Evolutionary conservation across 2,888 invertebrate species (phyloP).

Genomic region (Agrilus mali): DNA sequence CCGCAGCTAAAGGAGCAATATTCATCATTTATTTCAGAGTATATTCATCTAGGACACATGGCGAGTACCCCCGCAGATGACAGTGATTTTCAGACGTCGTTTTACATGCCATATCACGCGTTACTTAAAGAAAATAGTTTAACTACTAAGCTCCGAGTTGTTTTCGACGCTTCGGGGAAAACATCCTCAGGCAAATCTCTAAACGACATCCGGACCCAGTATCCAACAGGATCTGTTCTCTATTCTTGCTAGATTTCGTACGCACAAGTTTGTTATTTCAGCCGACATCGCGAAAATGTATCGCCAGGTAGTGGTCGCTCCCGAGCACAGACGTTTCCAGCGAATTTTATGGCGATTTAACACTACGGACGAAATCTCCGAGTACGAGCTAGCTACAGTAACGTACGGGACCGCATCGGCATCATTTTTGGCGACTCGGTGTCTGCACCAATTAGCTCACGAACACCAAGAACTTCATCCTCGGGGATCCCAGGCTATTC

Average conservation of each 20-base stretch:
- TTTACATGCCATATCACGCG: slow-evolving; percentile 26
- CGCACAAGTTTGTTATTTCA: slow-evolving; percentile 16
- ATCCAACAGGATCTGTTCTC: slow-evolving; percentile 22
- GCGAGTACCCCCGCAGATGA: slow-evolving; percentile 2
- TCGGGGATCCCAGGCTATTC: slow-evolving; percentile 8
- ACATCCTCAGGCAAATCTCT: slow-evolving; percentile 19
- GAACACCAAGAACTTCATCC: slow-evolving; percentile 11
- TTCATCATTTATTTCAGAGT: slow-evolving; percentile 11
- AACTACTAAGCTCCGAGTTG: slow-evolving; percentile 23
- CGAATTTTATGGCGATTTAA: slow-evolving; percentile 24
- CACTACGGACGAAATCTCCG: slow-evolving; percentile 10
- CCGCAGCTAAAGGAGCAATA: slow-evolving; percentile 12
- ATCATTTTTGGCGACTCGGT: slow-evolving; percentile 19
- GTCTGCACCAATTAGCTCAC: slow-evolving; percentile 17
- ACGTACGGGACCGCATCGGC: slow-evolving; percentile 24
- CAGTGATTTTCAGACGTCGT: background rate
- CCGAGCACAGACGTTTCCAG: slow-evolving; percentile 20
- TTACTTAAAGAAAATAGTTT: slow-evolving; percentile 20
- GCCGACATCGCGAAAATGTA: slow-evolving; percentile 29
- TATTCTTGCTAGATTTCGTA: slow-evolving; percentile 20
- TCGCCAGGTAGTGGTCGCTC: slow-evolving; percentile 20
- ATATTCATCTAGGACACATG: slow-evolving; percentile 13
- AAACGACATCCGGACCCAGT: slow-evolving; percentile 24
- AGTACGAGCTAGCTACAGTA: slow-evolving; percentile 17
- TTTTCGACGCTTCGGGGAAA: slow-evolving; percentile 22